These are phyloP conservation scores for Protonemura montana DNA, from an alignment of 2,888 invertebrate species.

Conservation along the genomic window DNA sequence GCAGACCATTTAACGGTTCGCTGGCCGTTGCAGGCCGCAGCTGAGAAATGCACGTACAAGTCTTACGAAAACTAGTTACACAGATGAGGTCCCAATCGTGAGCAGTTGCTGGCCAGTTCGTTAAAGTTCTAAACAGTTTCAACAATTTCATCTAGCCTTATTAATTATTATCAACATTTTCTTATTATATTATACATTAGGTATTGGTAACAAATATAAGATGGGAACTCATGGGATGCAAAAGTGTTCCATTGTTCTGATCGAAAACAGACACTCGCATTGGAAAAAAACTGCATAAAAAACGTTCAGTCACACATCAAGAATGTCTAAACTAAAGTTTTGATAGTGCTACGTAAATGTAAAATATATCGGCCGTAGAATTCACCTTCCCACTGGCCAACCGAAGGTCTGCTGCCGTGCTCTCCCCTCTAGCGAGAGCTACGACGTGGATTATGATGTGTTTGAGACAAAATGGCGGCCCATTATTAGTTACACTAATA, in stretches of 20 bases:
- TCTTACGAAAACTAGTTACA: constrained; percentile 21
- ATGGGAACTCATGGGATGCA: background rate
- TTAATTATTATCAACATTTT: constrained; percentile 39
- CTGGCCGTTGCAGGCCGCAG: background rate
- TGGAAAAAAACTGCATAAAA: background rate
- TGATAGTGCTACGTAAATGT: background rate
- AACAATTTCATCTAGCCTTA: constrained; percentile 37
- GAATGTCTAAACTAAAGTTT: background rate
- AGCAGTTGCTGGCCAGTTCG: constrained; percentile 28
- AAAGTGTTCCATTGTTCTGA: background rate
- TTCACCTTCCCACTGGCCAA: background rate
- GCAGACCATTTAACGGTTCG: background rate
- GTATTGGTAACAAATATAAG: constrained; percentile 37
- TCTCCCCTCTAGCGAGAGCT: background rate
- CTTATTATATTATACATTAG: constrained; percentile 12
- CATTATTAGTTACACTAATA: constrained; percentile 35
- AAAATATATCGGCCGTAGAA: background rate
- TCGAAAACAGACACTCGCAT: background rate
- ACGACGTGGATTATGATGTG: background rate
- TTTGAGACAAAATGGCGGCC: background rate
- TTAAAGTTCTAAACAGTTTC: constrained; percentile 40
- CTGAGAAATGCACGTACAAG: background rate
- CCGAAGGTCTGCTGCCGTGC: constrained; percentile 22
- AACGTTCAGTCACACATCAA: background rate
- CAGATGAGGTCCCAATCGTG: constrained; percentile 35